Conservation (phyloP, 2,888 invertebrate species). For the Agrochola macilenta region DNA sequence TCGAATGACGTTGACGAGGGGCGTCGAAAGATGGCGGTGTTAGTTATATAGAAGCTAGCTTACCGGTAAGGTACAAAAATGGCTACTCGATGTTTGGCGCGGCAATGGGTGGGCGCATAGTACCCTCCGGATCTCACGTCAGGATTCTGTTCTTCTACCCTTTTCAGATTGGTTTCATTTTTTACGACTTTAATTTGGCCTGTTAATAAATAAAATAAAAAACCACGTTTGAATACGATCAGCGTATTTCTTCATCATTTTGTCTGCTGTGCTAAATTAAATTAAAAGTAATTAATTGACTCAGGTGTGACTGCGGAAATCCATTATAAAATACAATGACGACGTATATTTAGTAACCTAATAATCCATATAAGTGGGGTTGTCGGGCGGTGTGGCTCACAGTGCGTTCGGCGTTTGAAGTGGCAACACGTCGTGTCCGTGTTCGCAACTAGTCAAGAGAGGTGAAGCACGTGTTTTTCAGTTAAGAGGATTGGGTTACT, state of each 20-base stretch:
- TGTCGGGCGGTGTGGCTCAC: no score
- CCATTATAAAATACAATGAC: no score
- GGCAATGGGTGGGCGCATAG: conserved; percentile 45
- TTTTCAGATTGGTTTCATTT: conserved; percentile 25
- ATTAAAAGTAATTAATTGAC: background rate
- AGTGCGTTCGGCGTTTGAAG: no score
- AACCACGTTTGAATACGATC: background rate
- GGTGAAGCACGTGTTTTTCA: no score
- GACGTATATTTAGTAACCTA: no score
- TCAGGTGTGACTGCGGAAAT: no score
- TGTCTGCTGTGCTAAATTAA: background rate
- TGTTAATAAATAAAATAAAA: background rate
- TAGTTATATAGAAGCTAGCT: background rate
- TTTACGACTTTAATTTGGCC: conserved; percentile 33
- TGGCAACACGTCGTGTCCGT: no score
- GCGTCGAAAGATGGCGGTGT: no score
- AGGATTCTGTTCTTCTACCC: conserved; percentile 26
- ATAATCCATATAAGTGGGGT: no score
- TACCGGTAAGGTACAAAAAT: conserved; percentile 51
- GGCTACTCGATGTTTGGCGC: conserved; percentile 35
- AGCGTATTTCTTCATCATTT: background rate
- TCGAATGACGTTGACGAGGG: no score
- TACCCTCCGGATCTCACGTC: conserved; percentile 46
- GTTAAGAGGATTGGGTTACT: no score
- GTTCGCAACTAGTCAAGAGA: no score